These are phyloP conservation scores for Cyrtorhinus lividipennis DNA, from an alignment of 1,140 invertebrate species.

Conservation along the genomic window DNA sequence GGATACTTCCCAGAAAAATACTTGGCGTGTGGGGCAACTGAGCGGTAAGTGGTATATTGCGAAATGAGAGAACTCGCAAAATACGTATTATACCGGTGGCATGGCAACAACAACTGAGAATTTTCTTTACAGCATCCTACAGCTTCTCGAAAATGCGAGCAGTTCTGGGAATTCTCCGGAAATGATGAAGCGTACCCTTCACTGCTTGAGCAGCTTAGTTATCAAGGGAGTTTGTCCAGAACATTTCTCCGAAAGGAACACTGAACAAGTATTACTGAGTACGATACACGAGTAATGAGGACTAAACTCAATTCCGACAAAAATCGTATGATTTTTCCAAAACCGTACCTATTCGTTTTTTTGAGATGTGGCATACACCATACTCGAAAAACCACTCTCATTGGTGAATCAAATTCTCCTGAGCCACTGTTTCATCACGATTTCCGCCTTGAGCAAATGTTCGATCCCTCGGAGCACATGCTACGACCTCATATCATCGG, in stretches of 20 bases:
- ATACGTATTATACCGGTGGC: too few relatives aligned
- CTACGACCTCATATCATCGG: neutral
- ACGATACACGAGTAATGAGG: too few relatives aligned
- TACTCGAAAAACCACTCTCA: neutral
- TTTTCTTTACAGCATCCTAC: conserved; percentile 4
- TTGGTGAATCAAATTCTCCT: neutral
- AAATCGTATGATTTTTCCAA: too few relatives aligned
- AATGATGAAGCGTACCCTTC: neutral
- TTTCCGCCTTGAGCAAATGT: neutral
- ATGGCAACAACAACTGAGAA: too few relatives aligned
- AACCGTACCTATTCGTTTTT: too few relatives aligned
- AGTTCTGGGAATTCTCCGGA: neutral
- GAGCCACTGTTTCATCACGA: neutral
- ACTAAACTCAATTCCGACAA: too few relatives aligned
- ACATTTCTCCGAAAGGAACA: neutral
- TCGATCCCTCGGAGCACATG: neutral
- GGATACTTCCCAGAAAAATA: neutral
- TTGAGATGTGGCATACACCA: neutral
- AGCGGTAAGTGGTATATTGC: neutral
- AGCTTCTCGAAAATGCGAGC: neutral
- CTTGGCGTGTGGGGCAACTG: neutral
- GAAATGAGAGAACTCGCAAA: too few relatives aligned
- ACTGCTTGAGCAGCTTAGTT: neutral
- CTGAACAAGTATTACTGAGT: too few relatives aligned
- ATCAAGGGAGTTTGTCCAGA: neutral